Evolutionary conservation across 2,888 invertebrate species (phyloP), one percentile per base, ranked within the genome.

Genomic region (Brassicogethes aeneus): DNA sequence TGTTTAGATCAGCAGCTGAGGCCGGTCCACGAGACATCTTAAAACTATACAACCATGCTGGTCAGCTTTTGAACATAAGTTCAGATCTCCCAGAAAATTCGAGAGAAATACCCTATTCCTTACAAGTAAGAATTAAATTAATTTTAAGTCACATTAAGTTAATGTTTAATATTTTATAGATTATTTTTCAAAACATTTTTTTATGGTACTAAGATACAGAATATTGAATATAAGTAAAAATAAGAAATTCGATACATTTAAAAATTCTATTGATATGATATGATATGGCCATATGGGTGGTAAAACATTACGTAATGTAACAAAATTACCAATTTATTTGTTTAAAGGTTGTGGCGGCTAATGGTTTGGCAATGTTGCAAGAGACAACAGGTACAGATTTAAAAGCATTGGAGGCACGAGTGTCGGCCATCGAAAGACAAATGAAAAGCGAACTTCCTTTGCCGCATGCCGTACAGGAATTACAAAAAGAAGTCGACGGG

Each of bases 1-100:
- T 79, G 56, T 80, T 81, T 66, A 71, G 79, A 61, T 72, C 73
- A 47, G 80, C 80, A 46, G 79, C 79, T 45, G 80, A 80, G 66
- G 80, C 79, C 47, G 77, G 79, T 50, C 76, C 77, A 50, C 70
- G 74, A 59, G 80, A 81, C 60, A 79, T 80, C 59, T 71, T 81
- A 56, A 81, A 81, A 65, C 69, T 81, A 56, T 69, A 68, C 56
- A 76, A 76, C 58, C 68, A 70, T 46, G 71, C 73, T 43, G 79
- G 79, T 37, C 75, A 74, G 57, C 68, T 80, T 46, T 62, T 79
- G 56, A 79, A 79, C 66, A 79, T 80, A 57, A 77, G 75, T 42
- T 70, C 74, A 14, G 69, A 72, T 49, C 67, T 80, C 46, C 70
- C 71, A 47, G 67, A 72, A 35, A 80, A 80, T 60, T 70, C 73